phyloP scores from a whole-genome alignment of 2,888 invertebrate genomes.

The Phasia obesa region DNA sequence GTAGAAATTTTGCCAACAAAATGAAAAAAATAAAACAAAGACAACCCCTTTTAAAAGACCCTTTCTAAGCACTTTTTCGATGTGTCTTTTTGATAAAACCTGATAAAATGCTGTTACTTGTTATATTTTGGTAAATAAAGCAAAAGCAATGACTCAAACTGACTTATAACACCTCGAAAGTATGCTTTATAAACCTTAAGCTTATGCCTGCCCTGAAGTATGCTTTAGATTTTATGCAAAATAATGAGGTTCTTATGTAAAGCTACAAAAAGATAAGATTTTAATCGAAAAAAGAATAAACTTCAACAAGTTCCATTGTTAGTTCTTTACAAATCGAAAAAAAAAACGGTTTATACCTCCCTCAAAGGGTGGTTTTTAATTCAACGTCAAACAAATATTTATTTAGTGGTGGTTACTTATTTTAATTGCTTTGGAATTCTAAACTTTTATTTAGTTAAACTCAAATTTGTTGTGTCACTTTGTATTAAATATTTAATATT shows the following conservation, averaged over 20 bases:
- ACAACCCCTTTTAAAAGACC: conserved; percentile 28
- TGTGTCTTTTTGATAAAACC: conserved; percentile 40
- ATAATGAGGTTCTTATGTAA: conserved; percentile 9
- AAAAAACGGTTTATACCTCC: neutral
- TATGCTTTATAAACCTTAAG: conserved; percentile 13
- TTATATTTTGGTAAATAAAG: conserved; percentile 43
- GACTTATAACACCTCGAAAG: conserved; percentile 66
- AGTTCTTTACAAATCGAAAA: neutral
- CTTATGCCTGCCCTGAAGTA: conserved; percentile 27
- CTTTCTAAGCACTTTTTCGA: conserved; percentile 7
- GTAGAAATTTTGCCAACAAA: conserved; percentile 26
- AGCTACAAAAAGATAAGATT: conserved; percentile 30
- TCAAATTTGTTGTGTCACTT: conserved; percentile 58
- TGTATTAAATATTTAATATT: conserved; percentile 49
- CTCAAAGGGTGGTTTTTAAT: conserved; percentile 35
- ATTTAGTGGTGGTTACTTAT: conserved; percentile 34
- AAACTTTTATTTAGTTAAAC: conserved; percentile 2
- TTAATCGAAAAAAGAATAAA: conserved; percentile 21
- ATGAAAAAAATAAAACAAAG: conserved; percentile 4
- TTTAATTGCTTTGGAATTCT: conserved; percentile 27
- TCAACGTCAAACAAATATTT: neutral
- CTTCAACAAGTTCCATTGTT: neutral
- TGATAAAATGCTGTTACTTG: conserved; percentile 35
- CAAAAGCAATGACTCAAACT: conserved; percentile 64
- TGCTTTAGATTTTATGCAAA: conserved; percentile 9